Conservation (phyloP, 1,140 invertebrate species). For the Polyergus mexicanus region DNA sequence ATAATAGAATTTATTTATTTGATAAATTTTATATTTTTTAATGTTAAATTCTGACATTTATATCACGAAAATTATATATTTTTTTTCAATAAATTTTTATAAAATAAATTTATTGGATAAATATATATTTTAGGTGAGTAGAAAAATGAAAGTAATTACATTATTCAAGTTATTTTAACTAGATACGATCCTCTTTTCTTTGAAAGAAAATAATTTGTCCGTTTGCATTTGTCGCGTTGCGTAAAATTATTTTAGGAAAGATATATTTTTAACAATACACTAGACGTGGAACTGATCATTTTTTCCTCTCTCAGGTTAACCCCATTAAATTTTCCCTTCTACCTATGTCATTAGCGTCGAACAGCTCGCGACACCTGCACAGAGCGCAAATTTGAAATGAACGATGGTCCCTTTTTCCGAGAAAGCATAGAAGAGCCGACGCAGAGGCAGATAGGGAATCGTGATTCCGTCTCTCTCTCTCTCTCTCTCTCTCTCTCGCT, state of each 20-base stretch:
- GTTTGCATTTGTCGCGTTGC: neutral
- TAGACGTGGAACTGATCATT: constrained; percentile 4
- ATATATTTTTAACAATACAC: constrained; percentile 7
- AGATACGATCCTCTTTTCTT: neutral
- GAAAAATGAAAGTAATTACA: neutral
- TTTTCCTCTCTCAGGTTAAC: constrained; percentile 21
- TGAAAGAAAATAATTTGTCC: neutral
- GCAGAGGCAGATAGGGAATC: constrained; percentile 47
- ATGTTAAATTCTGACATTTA: neutral
- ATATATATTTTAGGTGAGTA: neutral
- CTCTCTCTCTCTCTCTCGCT: neutral
- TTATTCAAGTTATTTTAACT: neutral
- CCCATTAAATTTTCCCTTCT: constrained; percentile 26
- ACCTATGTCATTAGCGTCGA: constrained; percentile 53
- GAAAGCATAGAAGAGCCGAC: constrained; percentile 25
- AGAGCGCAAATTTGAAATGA: constrained; percentile 50
- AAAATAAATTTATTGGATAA: neutral
- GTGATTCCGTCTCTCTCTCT: constrained; percentile 23
- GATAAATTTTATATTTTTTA: neutral
- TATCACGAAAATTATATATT: neutral
- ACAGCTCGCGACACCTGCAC: constrained; percentile 47
- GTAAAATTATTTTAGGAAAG: neutral
- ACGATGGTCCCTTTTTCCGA: constrained; percentile 16
- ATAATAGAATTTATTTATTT: neutral
- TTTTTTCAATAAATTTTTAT: constrained; percentile 11